Base-by-base conservation (phyloP, 2,113 vertebrate genomes). In the Acinonyx jubatus region DNA sequence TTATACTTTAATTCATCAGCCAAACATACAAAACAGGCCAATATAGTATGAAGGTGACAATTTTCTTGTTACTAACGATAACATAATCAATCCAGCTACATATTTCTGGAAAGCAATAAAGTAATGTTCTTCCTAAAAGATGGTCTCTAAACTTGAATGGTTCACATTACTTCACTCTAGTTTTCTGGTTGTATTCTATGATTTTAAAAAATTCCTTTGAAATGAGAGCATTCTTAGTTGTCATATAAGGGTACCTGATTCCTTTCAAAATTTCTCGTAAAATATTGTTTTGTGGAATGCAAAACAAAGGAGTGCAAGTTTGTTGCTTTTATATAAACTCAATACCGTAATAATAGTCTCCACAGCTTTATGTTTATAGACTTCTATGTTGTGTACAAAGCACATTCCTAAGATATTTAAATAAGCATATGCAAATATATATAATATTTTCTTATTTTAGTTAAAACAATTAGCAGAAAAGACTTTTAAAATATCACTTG, bases 31-130 rank as follows among this genome's bases (percentile, higher is more conserved):
- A 74, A 82, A 63, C 16, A 48, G 12, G 33, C 7, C 78, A 92
- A 89, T 36, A 61, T 48, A 92, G 0, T 52, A 8, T 41, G 7
- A 90, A 71, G 8, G 38, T 69, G 68, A 48, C 68, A 86, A 69
- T 97, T 79, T 96, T 81, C 14, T 69, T 94, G 41, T 61, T 89
- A 57, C 12, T 31, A 38, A 90, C 95, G 61, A 52, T 69, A 88
- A 66, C 52, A 85, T 41, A 63, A 78, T 78, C 41, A 86, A 92
- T 55, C 19, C 73, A 79, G 7, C 33, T 55, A 76, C 4, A 15
- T 55, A 68, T 52, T 71, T 91, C 18, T 87, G 14, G 52, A 87
- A 94, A 92, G 55, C 18, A 88, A 74, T 71, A 66, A 82, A 57
- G 68, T 33, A 16, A 41, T 79, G 8, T 81, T 80, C 21, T 71